Percentiles rank a stretch among this genome's conserved stretches.
phyloP scores from a whole-genome alignment of 2,113 vertebrate species.

The Percina caprodes region DNA sequence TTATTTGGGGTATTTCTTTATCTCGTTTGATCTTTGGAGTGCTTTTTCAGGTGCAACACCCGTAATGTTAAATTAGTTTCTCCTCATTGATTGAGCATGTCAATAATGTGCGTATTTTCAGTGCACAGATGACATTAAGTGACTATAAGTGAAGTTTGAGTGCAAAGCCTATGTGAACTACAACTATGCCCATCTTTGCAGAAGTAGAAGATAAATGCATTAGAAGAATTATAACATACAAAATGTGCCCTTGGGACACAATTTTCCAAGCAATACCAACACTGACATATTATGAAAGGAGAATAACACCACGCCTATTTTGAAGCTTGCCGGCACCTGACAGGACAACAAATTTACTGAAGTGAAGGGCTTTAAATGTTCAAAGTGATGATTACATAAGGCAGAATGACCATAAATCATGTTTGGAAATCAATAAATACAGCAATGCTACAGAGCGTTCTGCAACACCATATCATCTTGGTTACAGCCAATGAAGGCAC shows the following conservation, averaged over 20 bases:
- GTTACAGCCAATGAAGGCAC: constrained; percentile 34
- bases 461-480: constrained; percentile 46
- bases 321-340: constrained; percentile 14
- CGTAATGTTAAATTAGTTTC: neutral
- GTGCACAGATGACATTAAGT: constrained; percentile 12
- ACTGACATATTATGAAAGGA: constrained; percentile 1
- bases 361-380: constrained; percentile 38
- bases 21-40: neutral
- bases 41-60: neutral
- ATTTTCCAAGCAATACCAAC: constrained; percentile 6
- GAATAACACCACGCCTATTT: constrained; percentile 18
- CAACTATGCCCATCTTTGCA: neutral
- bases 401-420: constrained; percentile 62
- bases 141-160: neutral
- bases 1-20: constrained; percentile 13
- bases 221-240: neutral
- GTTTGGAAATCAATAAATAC: constrained; percentile 64
- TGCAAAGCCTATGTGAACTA: neutral
- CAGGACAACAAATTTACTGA: constrained; percentile 38
- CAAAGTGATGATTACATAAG: constrained; percentile 48
- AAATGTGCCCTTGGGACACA: constrained; percentile 13
- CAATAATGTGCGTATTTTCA: neutral
- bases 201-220: neutral
- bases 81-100: neutral
- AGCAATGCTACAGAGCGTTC: constrained; percentile 17